These are phyloP conservation scores for Pristionchus pacificus DNA, from an alignment of 1,140 invertebrate genomes.

Conservation along the genomic window DNA sequence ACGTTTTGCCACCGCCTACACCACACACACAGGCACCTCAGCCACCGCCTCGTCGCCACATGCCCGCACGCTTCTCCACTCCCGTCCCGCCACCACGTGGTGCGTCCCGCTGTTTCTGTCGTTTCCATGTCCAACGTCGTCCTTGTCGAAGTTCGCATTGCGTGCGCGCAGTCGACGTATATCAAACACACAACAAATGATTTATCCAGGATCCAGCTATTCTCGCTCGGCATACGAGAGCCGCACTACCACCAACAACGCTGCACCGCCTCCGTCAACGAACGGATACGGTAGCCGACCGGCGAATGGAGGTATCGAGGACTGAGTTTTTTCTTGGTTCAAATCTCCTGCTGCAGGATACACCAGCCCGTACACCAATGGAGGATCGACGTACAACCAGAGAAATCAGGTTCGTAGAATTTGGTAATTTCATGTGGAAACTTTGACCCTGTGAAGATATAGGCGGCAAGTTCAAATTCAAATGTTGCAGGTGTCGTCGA, in stretches of 20 bases:
- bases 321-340: neutral
- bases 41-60: slow-evolving; percentile 1
- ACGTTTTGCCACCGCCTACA: neutral
- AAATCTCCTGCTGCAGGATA: neutral
- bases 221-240: slow-evolving; percentile 14
- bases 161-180: neutral
- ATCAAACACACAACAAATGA: neutral
- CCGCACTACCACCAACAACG: slow-evolving; percentile 1
- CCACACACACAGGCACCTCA: slow-evolving; percentile 1
- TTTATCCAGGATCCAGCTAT: neutral
- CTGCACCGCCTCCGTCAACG: too few relatives aligned
- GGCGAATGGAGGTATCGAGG: neutral
- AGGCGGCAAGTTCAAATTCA: too few relatives aligned
- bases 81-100: neutral
- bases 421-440: too few relatives aligned
- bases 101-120: neutral
- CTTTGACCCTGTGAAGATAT: too few relatives aligned
- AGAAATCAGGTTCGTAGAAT: slow-evolving; percentile 23
- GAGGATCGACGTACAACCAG: neutral
- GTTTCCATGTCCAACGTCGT: neutral
- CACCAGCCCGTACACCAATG: neutral
- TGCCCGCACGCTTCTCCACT: neutral
- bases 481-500: too few relatives aligned
- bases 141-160: too few relatives aligned
- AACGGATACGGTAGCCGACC: too few relatives aligned